Conservation (phyloP, 2,113 vertebrate genomes). For the Junco hyemalis region DNA sequence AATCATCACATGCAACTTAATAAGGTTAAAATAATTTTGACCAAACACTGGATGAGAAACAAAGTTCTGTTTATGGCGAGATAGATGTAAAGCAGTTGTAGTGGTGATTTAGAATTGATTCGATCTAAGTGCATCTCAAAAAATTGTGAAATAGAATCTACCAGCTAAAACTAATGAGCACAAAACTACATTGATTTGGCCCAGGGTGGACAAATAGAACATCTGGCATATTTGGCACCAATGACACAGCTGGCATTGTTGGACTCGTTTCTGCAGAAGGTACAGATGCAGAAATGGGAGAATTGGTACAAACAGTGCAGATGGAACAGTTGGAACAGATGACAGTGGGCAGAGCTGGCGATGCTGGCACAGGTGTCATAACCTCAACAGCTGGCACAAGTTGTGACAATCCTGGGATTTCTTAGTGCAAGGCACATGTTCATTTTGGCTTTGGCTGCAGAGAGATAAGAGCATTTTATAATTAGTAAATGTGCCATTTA, state of each 20-base stretch:
- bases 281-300: slow-evolving; percentile 98
- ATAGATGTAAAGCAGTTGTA: slow-evolving; percentile 64
- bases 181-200: slow-evolving; percentile 95
- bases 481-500: slow-evolving; percentile 90
- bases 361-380: slow-evolving; percentile 98
- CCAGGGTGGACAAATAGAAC: slow-evolving; percentile 96
- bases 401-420: slow-evolving; percentile 99
- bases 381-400: slow-evolving; percentile 99
- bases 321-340: slow-evolving; percentile 96
- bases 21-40: slow-evolving; percentile 51
- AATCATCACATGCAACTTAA: background rate
- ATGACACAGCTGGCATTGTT: slow-evolving; percentile 91
- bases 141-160: slow-evolving; percentile 88
- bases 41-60: background rate
- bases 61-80: slow-evolving; percentile 61
- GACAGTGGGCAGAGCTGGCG: slow-evolving; percentile 95
- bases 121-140: slow-evolving; percentile 76
- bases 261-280: slow-evolving; percentile 93
- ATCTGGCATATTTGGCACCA: slow-evolving; percentile 99
- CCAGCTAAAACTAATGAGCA: slow-evolving; percentile 95
- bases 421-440: slow-evolving; percentile 99
- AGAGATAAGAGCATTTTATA: slow-evolving; percentile 88
- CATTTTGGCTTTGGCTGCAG: slow-evolving; percentile 90
- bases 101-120: slow-evolving; percentile 75
- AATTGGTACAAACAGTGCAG: slow-evolving; percentile 93